These are phyloP conservation scores for Gallinago stenura DNA, from an alignment of 2,797 vertebrate genomes.

Conservation along the genomic window DNA sequence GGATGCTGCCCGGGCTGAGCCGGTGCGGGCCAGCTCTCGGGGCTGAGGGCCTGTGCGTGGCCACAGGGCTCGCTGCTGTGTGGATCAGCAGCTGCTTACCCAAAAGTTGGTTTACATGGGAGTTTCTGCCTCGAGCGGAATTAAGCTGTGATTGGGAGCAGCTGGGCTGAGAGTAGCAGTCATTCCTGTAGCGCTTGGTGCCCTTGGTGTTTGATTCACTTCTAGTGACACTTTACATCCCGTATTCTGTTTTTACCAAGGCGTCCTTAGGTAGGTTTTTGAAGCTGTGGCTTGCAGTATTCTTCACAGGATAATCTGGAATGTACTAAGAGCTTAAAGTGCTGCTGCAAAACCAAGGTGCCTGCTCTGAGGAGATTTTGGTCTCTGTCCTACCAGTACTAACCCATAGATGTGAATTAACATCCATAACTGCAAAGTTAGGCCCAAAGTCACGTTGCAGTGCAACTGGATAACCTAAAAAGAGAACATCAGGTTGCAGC, in stretches of 20 bases:
- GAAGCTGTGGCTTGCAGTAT: neutral
- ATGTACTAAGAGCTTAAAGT: neutral
- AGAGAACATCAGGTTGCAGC: neutral
- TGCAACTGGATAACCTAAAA: neutral
- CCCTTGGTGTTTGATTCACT: accelerated
- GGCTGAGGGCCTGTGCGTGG: neutral
- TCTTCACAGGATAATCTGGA: neutral
- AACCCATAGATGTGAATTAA: neutral
- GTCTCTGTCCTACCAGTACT: neutral
- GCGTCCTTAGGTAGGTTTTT: neutral
- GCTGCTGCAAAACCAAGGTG: neutral
- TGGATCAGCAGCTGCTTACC: neutral
- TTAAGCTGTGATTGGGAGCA: neutral
- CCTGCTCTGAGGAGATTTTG: neutral
- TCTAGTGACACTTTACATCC: neutral
- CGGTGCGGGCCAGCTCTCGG: neutral
- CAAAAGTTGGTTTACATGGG: neutral
- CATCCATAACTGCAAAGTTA: neutral
- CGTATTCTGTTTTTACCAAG: neutral
- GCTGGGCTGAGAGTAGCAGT: neutral
- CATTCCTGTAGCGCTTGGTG: neutral
- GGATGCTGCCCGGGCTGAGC: accelerated
- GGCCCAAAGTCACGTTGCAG: neutral
- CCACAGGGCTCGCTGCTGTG: neutral
- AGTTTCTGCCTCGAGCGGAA: neutral